phyloP scores from a whole-genome alignment of 2,888 invertebrate genomes.

The Drosophila nr. medialis region DNA sequence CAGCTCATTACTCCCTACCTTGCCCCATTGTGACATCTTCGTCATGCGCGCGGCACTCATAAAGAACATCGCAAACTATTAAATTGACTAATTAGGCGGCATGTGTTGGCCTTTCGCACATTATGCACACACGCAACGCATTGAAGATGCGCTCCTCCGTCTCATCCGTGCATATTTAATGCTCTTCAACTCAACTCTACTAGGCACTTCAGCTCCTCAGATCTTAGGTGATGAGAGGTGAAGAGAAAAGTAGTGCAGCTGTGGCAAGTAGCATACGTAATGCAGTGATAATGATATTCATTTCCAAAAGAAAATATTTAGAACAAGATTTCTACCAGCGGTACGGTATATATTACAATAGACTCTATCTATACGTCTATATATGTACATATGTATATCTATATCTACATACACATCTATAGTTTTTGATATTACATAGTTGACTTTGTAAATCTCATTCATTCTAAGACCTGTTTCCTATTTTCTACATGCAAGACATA shows the following conservation, averaged over 20 bases:
- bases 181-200: background rate
- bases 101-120: constrained; percentile 54
- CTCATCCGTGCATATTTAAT: constrained; percentile 53
- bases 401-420: no score
- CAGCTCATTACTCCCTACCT: background rate
- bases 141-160: constrained; percentile 20
- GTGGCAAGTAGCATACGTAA: background rate
- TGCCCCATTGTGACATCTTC: constrained; percentile 20
- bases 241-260: background rate
- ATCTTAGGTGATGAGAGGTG: background rate
- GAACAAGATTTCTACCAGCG: no score
- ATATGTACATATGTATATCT: no score
- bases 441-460: background rate
- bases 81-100: constrained; percentile 72
- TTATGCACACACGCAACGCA: constrained; percentile 68
- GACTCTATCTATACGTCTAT: no score
- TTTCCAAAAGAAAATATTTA: no score
- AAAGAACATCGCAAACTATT: constrained; percentile 72
- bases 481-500: no score
- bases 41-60: constrained; percentile 46
- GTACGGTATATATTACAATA: no score
- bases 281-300: background rate
- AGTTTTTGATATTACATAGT: no score
- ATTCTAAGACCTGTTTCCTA: no score
- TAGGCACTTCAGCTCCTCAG: background rate